Evolutionary conservation across 2,888 invertebrate species (phyloP).

Genomic region (Apoda limacodes): DNA sequence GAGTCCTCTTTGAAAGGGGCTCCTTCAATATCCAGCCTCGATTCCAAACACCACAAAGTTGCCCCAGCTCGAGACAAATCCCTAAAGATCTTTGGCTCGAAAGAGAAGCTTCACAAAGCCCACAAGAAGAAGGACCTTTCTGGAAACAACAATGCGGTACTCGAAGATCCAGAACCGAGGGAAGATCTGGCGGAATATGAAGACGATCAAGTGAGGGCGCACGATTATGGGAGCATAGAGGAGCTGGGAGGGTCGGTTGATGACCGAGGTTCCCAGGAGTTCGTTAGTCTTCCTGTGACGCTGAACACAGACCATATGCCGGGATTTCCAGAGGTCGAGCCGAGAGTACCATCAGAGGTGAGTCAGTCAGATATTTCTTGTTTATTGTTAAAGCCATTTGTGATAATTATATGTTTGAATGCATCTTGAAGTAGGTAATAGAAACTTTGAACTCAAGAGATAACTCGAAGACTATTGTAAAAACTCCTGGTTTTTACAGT

Average conservation of each 20-base stretch:
- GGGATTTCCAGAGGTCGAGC: conserved; percentile 60
- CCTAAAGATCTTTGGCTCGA: conserved; percentile 63
- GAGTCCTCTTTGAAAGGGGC: conserved; percentile 69
- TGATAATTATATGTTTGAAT: neutral
- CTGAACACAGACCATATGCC: conserved; percentile 61
- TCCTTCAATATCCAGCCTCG: conserved; percentile 75
- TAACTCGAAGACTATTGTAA: too few species aligned
- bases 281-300: conserved; percentile 57
- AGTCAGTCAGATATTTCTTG: conserved; percentile 17
- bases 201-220: conserved; percentile 39
- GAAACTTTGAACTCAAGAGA: too few species aligned
- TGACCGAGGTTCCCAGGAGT: conserved; percentile 58
- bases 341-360: conserved; percentile 58
- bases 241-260: conserved; percentile 50
- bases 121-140: conserved; percentile 58
- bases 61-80: conserved; percentile 58
- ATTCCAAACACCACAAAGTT: conserved; percentile 70
- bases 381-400: neutral
- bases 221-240: conserved; percentile 58
- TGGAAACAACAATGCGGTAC: conserved; percentile 62
- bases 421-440: neutral
- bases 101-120: conserved; percentile 63
- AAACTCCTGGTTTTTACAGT: too few species aligned
- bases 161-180: conserved; percentile 58
- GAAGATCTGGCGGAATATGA: conserved; percentile 46